These are phyloP conservation scores for Hyperoplus immaculatus DNA, from an alignment of 2,797 vertebrate species.

Conservation along the genomic window DNA sequence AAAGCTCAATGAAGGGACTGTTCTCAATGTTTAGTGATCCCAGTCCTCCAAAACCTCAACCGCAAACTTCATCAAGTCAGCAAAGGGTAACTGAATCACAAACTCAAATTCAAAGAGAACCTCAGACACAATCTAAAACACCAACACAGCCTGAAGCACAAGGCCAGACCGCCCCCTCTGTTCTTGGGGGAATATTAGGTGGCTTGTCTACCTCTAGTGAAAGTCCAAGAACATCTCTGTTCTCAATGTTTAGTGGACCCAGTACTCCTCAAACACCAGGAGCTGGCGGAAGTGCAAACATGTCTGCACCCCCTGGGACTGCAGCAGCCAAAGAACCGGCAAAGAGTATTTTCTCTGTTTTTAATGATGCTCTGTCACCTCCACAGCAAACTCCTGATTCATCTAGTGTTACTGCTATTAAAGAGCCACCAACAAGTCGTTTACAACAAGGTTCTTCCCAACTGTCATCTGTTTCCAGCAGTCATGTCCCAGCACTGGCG, in stretches of 20 bases:
- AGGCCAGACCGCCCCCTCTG: slow-evolving; percentile 64
- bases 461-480: slow-evolving; percentile 43
- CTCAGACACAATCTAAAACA: slow-evolving; percentile 61
- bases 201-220: slow-evolving; percentile 77
- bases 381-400: slow-evolving; percentile 50
- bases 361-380: slow-evolving; percentile 49
- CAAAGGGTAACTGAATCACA: slow-evolving; percentile 55
- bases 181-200: slow-evolving; percentile 80
- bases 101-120: slow-evolving; percentile 41
- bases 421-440: slow-evolving; percentile 41
- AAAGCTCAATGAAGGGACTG: slow-evolving; percentile 79
- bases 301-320: slow-evolving; percentile 30
- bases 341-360: slow-evolving; percentile 46
- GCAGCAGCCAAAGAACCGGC: slow-evolving; percentile 49
- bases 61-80: slow-evolving; percentile 46
- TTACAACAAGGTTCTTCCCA: slow-evolving; percentile 55
- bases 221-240: slow-evolving; percentile 77
- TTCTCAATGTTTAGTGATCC: slow-evolving; percentile 76
- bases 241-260: slow-evolving; percentile 80
- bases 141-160: slow-evolving; percentile 64
- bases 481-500: slow-evolving; percentile 30
- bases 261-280: slow-evolving; percentile 62
- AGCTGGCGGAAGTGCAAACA: slow-evolving; percentile 35
- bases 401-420: slow-evolving; percentile 30
- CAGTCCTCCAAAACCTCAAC: slow-evolving; percentile 59